phyloP scores from a whole-genome alignment of 2,888 invertebrate species.

The Lingula anatina region DNA sequence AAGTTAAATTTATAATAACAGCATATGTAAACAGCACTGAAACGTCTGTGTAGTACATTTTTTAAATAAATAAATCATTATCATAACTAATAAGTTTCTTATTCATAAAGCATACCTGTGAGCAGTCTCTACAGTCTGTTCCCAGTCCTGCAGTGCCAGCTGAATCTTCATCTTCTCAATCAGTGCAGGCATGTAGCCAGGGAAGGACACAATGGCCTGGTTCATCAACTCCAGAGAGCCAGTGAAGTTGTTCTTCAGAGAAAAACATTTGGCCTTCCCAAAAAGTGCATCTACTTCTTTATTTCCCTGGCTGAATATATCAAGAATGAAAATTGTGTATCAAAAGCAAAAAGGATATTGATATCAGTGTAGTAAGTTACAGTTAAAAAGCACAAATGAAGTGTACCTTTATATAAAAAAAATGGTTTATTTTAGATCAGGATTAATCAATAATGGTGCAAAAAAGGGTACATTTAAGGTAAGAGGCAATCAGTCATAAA shows the following conservation, averaged over 20 bases:
- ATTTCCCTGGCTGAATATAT: too few species aligned
- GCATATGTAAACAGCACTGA: neutral
- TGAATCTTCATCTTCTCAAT: constrained; percentile 85
- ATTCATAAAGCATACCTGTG: constrained; percentile 60
- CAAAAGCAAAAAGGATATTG: too few species aligned
- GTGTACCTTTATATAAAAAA: neutral
- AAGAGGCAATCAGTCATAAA: too few species aligned
- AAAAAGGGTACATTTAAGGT: neutral
- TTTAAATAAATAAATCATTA: neutral
- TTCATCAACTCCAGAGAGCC: constrained; percentile 74
- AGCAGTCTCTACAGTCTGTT: constrained; percentile 74
- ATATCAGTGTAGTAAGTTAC: too few species aligned
- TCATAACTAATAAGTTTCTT: too few species aligned
- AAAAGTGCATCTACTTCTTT: constrained; percentile 70
- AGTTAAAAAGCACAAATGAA: neutral
- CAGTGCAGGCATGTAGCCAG: constrained; percentile 72
- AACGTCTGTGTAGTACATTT: neutral
- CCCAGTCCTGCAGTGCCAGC: constrained; percentile 82
- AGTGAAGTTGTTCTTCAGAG: constrained; percentile 67
- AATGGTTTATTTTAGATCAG: neutral
- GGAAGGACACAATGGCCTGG: constrained; percentile 72
- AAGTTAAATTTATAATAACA: too few species aligned
- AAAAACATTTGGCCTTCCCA: constrained; percentile 73
- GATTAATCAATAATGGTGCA: neutral
- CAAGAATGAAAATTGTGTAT: too few species aligned